phyloP scores from a whole-genome alignment of 30 jellyfish, hydroid and myxozoan genomes.

The Nemopilema nomurai region DNA sequence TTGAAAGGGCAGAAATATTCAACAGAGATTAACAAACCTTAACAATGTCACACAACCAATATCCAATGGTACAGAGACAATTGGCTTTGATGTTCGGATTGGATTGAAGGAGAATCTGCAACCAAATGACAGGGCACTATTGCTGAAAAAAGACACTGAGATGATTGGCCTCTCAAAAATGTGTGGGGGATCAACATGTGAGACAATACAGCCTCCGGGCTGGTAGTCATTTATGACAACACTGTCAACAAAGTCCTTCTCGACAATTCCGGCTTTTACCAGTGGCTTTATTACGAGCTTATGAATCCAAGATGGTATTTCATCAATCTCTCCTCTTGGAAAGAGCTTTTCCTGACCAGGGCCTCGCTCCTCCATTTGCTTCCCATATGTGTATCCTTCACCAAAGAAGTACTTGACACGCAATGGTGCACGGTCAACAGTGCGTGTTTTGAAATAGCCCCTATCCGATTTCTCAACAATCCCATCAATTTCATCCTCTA shows the following conservation, averaged over 20 bases:
- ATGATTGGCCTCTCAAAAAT: slow-evolving; percentile 92
- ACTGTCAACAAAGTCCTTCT: slow-evolving; percentile 88
- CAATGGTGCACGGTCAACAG: slow-evolving; percentile 95
- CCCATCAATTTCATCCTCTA: slow-evolving; percentile 81
- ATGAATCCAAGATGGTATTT: slow-evolving; percentile 91
- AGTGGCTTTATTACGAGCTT: slow-evolving; percentile 76
- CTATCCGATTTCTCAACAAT: slow-evolving; percentile 70
- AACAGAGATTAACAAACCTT: no score
- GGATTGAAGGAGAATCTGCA: slow-evolving; percentile 97
- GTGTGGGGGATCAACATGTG: slow-evolving; percentile 90
- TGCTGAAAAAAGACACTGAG: slow-evolving; percentile 80
- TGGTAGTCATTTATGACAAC: slow-evolving; percentile 90
- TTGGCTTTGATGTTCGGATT: slow-evolving; percentile 93
- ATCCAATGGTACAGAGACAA: no score
- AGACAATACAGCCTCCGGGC: slow-evolving; percentile 97
- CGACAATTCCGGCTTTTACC: slow-evolving; percentile 76
- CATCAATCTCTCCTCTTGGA: slow-evolving; percentile 93
- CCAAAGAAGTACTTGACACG: slow-evolving; percentile 97
- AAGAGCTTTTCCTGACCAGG: slow-evolving; percentile 96
- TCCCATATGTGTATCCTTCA: slow-evolving; percentile 98
- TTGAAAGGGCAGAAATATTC: no score
- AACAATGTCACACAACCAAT: no score
- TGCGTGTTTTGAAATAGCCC: slow-evolving; percentile 74
- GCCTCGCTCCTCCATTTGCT: slow-evolving; percentile 91
- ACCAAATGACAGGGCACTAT: slow-evolving; percentile 90